Evolutionary conservation across 2,888 invertebrate species (phyloP), one percentile per base, ranked within the genome.

Genomic region (Orchesella flavescens): DNA sequence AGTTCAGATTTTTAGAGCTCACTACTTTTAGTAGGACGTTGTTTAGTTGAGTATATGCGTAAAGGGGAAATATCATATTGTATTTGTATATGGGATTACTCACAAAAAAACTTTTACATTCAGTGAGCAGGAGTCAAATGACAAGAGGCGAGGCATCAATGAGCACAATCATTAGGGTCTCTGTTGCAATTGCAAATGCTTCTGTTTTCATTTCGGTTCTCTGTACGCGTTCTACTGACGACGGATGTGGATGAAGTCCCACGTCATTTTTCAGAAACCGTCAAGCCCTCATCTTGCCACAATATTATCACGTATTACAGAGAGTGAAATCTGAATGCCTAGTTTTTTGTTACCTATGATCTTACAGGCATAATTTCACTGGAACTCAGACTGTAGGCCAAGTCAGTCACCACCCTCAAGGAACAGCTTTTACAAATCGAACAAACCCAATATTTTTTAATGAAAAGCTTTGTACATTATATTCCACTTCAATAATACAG

Each of bases 121-220:
- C 34, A 7, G 2, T 34, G 34, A 34, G 34, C 34, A 34, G 75
- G 84, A 75, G 81, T 86, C 84, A 80, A 84, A 86, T 86, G 83
- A 86, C 84, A 79, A 66, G 75, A 66, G 75, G 66, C 19, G 61
- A 77, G 83, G 66, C 73, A 59, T 72, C 34, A 43, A 72, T 55
- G 71, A 53, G n/a, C 34, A 71, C 17, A 71, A 24, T 44, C 59
- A 72, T 72, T 71, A 71, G 15, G 10, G 21, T 24, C 43, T 10
- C 43, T 10, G 63, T n/a, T 44, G 17, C 65, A 43, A 17, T 34
- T 17, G n/a, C 17, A 59, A 59, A 21, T 59, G 21, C 23, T 21
- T 21, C 59, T 59, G 21, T n/a, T 59, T 59, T 21, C 59, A 34
- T 34, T 34, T 34, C 3, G 34, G 23, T 59, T 5, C 17, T 59